A percentile compares a stretch with the other conserved stretches of the same genome.
Evolutionary conservation across 2,888 invertebrate genomes (phyloP).

Genomic region (Drosophila conformis): DNA sequence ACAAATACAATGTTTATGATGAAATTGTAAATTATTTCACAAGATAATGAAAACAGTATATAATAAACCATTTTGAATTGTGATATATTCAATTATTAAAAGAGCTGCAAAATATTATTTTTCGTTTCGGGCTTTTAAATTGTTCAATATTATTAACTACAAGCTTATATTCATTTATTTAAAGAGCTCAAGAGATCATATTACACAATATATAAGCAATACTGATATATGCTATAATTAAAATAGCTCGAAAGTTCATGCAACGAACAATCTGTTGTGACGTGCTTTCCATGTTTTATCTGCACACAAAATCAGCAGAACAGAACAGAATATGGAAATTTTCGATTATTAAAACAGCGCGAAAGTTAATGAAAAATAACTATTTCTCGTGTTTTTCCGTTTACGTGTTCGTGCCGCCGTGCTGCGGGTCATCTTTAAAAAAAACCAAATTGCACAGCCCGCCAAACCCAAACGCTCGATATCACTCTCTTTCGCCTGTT

Average conservation of each 20-base stretch:
- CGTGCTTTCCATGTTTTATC: neutral
- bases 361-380: too few relatives aligned
- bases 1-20: neutral
- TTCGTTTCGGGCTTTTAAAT: neutral
- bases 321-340: too few relatives aligned
- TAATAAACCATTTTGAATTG: neutral
- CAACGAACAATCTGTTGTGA: neutral
- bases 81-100: neutral
- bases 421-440: constrained; percentile 13
- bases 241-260: neutral
- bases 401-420: neutral
- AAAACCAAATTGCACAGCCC: constrained; percentile 24
- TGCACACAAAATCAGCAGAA: too few relatives aligned
- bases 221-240: neutral
- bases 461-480: constrained; percentile 22
- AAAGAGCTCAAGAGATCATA: neutral
- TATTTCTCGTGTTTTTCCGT: neutral
- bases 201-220: neutral
- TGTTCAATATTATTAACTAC: neutral
- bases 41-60: neutral
- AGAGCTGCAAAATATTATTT: neutral
- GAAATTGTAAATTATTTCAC: neutral
- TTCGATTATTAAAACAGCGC: too few relatives aligned
- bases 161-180: neutral
- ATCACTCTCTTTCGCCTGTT: constrained; percentile 6